Evolutionary conservation across 2,797 vertebrate genomes (phyloP).

Genomic region (Ara ararauna): DNA sequence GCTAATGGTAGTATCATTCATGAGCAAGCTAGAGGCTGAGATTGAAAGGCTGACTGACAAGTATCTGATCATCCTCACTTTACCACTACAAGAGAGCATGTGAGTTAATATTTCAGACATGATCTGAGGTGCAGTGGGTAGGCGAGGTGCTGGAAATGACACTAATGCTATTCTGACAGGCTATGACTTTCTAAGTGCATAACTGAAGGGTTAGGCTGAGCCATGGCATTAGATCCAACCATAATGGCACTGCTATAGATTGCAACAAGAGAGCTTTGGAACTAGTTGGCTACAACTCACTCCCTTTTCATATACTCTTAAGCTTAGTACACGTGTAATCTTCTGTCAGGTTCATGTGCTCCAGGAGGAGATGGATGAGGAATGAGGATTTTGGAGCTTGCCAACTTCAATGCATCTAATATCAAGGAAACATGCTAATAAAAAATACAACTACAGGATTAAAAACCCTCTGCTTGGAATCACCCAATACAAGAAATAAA

Average conservation of each 20-base stretch:
- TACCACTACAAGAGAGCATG: neutral
- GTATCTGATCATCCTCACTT: neutral
- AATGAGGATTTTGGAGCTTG: neutral
- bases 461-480: neutral
- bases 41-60: slow-evolving; percentile 31
- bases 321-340: neutral
- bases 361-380: neutral
- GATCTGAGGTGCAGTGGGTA: slow-evolving; percentile 23
- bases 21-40: neutral
- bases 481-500: neutral
- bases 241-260: neutral
- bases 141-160: slow-evolving; percentile 24
- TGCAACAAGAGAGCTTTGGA: neutral
- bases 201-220: slow-evolving; percentile 8
- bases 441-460: neutral
- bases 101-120: slow-evolving; percentile 14
- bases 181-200: slow-evolving; percentile 7
- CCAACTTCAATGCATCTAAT: neutral
- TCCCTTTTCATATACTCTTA: neutral
- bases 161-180: slow-evolving; percentile 31
- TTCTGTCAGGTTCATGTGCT: neutral
- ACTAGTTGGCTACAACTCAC: neutral
- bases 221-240: neutral
- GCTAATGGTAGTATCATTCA: slow-evolving; percentile 1
- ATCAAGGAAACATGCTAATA: neutral